Base-by-base conservation (phyloP, 2,888 invertebrate genomes). In the Chymomyza procnemis region DNA sequence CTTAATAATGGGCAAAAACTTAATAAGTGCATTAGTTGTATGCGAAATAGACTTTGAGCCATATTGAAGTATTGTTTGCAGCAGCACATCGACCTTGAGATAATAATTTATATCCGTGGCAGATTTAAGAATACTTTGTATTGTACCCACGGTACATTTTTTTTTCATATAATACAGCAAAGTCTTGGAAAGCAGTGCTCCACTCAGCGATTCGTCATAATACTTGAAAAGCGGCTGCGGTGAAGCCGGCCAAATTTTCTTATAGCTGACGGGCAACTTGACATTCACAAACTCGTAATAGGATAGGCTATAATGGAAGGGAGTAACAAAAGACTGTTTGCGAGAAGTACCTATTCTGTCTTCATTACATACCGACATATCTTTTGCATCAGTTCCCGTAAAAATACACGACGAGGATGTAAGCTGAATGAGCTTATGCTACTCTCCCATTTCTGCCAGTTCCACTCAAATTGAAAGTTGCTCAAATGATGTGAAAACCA, bases 401-500 rank as follows among this genome's bases (percentile, higher is more conserved):
- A 95, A 91, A 99, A 99, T 88, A 97, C 95, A 0, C 97, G 96
- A 82, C 97, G 95, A 0, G 99, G 98, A 91, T 97, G 96, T 83
- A 97, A 96, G 0, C 93, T 89, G 88, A 97, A 96, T 26, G 96
- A 91, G 69, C 94, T 93, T 14, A 96, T 92, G 86, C 96, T 96
- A 4, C 94, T 94, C 84, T 95, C 95, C 97, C 97, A 97, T 88
- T 97, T 97, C 75, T 96, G 96, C 99, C 99, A 99, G 4, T 97
- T 97, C 99, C 99, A 99, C 59, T 97, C 94, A 90, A 97, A 99
- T 90, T 99, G 98, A 91, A 99, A 99, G 92, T 99, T 99, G 90
- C 98, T 98, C 90, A 99, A 92, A 91, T 99, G 99, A 90, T 99
- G 99, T 0, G 97, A 94, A 91, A 99, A 99, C 99, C 99, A 99